Conservation (phyloP, 2,113 vertebrate species). For the Ammospiza caudacuta region DNA sequence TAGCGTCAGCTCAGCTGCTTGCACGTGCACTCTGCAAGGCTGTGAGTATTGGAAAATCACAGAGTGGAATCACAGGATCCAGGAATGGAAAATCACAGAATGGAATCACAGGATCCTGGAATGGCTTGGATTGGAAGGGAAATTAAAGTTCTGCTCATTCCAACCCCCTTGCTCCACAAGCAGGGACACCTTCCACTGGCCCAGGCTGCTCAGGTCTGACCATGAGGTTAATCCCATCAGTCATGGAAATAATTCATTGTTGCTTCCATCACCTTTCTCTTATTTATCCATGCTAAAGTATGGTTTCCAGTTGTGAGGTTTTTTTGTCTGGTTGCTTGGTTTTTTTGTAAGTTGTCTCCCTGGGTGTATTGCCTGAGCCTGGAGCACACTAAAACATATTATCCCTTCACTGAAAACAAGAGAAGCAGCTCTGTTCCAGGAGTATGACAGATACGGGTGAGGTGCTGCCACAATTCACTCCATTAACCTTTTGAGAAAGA, state of each 20-base stretch:
- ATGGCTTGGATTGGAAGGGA: not conserved
- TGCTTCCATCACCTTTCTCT: not conserved
- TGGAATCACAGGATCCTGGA: not conserved
- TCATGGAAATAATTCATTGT: not conserved
- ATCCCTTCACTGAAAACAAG: not conserved
- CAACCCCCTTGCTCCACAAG: not conserved
- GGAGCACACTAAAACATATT: not conserved
- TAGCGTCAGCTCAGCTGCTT: not conserved
- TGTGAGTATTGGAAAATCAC: not conserved
- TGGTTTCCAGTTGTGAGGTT: not conserved
- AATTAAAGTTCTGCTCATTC: not conserved
- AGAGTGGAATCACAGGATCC: not conserved
- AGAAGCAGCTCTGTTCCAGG: not conserved
- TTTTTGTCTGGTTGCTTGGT: accelerated
- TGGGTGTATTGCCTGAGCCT: not conserved
- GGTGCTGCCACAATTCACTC: not conserved
- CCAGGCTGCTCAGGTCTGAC: not conserved
- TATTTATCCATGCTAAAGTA: not conserved
- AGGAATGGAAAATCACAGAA: not conserved
- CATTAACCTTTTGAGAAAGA: not conserved
- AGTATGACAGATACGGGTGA: not conserved
- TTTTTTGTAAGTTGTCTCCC: not conserved
- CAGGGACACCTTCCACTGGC: not conserved
- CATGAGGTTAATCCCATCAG: not conserved
- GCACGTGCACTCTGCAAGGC: accelerated